phyloP scores from a whole-genome alignment of 2,888 invertebrate genomes.

The Phlogophora meticulosa region DNA sequence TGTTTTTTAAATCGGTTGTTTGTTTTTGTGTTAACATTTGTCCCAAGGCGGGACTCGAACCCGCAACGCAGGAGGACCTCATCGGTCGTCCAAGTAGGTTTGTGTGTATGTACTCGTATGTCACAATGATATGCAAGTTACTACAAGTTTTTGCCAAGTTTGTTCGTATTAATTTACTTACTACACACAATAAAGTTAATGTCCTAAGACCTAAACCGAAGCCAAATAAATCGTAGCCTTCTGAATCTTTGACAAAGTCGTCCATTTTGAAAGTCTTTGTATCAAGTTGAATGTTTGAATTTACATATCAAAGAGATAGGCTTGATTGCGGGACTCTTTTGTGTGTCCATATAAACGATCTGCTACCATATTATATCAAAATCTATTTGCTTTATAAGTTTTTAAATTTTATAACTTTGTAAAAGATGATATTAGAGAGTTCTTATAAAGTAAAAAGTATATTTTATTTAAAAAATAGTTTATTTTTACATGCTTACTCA shows the following conservation, averaged over 20 bases:
- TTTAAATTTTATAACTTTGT: constrained; percentile 17
- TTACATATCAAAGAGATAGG: constrained; percentile 49
- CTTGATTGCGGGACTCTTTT: constrained; percentile 44
- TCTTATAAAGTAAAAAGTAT: background rate
- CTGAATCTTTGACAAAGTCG: constrained; percentile 21
- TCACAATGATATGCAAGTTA: too few species aligned
- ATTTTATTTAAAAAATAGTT: constrained; percentile 1
- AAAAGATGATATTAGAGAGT: background rate
- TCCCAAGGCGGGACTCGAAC: too few species aligned
- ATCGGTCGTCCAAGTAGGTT: too few species aligned
- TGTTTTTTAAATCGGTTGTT: too few species aligned
- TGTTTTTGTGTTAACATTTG: too few species aligned
- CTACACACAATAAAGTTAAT: constrained; percentile 10
- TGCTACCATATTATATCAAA: constrained; percentile 13
- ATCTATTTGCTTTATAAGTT: constrained; percentile 1
- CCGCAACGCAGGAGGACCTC: too few species aligned
- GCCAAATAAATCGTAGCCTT: constrained; percentile 33
- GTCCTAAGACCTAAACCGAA: background rate
- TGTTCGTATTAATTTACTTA: background rate
- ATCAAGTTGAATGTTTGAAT: constrained; percentile 34
- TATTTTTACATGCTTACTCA: too few species aligned
- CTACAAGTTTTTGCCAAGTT: too few species aligned
- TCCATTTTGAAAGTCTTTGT: constrained; percentile 31
- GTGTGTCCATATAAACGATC: constrained; percentile 8
- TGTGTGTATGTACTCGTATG: too few species aligned